Conservation (phyloP, 2,888 invertebrate genomes). For the Drosophila pseudotakahashii region DNA sequence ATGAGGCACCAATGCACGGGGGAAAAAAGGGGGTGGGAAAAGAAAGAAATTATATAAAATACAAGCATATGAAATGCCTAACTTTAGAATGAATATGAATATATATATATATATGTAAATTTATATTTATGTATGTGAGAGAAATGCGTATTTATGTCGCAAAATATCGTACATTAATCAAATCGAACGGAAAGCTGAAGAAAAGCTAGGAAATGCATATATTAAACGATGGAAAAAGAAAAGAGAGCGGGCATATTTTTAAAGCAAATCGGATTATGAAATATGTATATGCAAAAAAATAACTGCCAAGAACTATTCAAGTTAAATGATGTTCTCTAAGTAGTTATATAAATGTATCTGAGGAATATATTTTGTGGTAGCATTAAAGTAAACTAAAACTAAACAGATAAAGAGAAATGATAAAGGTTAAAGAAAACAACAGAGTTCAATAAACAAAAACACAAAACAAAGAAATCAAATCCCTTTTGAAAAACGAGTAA, state of each 20-base stretch:
- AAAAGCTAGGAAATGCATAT: constrained; percentile 7
- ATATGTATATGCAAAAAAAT: constrained; percentile 69
- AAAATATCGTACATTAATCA: constrained; percentile 39
- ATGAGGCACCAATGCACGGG: not conserved
- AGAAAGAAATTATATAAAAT: constrained; percentile 70
- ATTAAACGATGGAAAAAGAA: constrained; percentile 20
- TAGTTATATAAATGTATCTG: constrained; percentile 60
- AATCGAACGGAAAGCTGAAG: constrained; percentile 6
- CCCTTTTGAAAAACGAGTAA: constrained; percentile 12
- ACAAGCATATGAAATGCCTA: constrained; percentile 40
- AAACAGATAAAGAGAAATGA: constrained; percentile 7
- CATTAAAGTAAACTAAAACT: constrained; percentile 38
- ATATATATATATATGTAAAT: constrained; percentile 21
- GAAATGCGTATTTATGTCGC: constrained; percentile 50
- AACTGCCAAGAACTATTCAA: constrained; percentile 83
- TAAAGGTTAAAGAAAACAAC: constrained; percentile 6
- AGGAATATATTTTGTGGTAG: constrained; percentile 68
- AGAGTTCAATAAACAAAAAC: constrained; percentile 22
- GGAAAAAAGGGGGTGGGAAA: constrained; percentile 11
- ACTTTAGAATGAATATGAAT: constrained; percentile 35
- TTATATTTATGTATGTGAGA: constrained; percentile 40
- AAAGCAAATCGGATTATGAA: constrained; percentile 48
- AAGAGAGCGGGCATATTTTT: constrained; percentile 38
- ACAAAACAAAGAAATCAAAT: constrained; percentile 8
- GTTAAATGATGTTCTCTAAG: constrained; percentile 77